These are phyloP conservation scores for Aythya baeri DNA, from an alignment of 2,113 vertebrate genomes.

Conservation along the genomic window DNA sequence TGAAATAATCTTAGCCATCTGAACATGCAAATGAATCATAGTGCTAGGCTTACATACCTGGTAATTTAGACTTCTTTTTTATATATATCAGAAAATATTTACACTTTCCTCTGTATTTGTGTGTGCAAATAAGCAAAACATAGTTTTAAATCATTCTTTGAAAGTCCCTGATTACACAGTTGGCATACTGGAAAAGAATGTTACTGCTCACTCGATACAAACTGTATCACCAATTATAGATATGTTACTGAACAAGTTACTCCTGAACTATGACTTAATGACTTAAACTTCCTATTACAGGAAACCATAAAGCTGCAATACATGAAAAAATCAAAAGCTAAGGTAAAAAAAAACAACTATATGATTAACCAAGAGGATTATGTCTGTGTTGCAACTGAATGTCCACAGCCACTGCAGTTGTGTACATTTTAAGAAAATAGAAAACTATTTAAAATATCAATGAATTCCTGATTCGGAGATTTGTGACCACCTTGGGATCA, in stretches of 20 bases:
- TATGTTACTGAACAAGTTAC: not conserved
- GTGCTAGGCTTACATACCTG: not conserved
- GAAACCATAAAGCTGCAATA: slow-evolving; percentile 6
- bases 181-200: not conserved
- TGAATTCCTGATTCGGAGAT: not conserved
- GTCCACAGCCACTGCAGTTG: not conserved
- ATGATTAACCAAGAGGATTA: not conserved
- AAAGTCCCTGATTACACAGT: not conserved
- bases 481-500: not conserved
- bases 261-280: not conserved
- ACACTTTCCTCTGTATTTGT: not conserved
- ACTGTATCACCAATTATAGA: not conserved
- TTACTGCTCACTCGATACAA: not conserved
- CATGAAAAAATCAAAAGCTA: not conserved
- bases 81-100: not conserved
- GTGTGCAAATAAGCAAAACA: not conserved
- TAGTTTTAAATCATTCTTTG: not conserved
- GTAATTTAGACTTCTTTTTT: not conserved
- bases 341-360: accelerated
- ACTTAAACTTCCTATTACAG: not conserved
- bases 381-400: not conserved
- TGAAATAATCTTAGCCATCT: not conserved
- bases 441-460: not conserved
- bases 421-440: not conserved
- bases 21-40: not conserved